These are phyloP conservation scores for Acleris laterana DNA, from an alignment of 2,888 invertebrate genomes.

Conservation along the genomic window DNA sequence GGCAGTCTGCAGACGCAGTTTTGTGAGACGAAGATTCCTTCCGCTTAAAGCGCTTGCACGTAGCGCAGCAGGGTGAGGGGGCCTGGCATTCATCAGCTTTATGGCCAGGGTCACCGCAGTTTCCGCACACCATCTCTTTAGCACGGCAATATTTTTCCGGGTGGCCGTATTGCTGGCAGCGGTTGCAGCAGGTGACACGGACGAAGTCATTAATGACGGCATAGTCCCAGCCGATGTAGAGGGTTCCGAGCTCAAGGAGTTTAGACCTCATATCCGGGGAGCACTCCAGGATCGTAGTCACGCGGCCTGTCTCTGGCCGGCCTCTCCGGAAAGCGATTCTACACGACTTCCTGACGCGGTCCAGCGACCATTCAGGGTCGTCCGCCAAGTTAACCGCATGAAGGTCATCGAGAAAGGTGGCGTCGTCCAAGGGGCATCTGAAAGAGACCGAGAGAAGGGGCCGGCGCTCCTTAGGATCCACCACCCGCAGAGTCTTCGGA, in stretches of 20 bases:
- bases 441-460: constrained; percentile 15
- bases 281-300: constrained; percentile 37
- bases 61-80: constrained; percentile 37
- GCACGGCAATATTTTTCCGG: constrained; percentile 46
- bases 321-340: constrained; percentile 1
- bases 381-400: constrained; percentile 28
- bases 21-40: constrained; percentile 15
- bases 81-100: constrained; percentile 29
- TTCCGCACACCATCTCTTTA: constrained; percentile 32
- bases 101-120: constrained; percentile 44
- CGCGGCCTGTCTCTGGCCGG: background rate
- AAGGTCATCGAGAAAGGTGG: background rate
- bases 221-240: constrained; percentile 42
- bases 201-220: constrained; percentile 29
- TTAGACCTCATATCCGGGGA: constrained; percentile 14
- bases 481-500: background rate
- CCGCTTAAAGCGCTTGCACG: constrained; percentile 41
- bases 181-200: constrained; percentile 41
- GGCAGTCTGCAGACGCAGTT: constrained; percentile 40
- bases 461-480: constrained; percentile 2
- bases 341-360: background rate
- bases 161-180: constrained; percentile 52
- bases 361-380: constrained; percentile 3
- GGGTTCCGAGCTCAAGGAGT: rapidly evolving
- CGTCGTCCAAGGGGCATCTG: rapidly evolving